Percentiles rank a stretch among this genome's conserved stretches.
Evolutionary conservation across 2,797 vertebrate genomes (phyloP).

Genomic region (Eidolon dupreanum): DNA sequence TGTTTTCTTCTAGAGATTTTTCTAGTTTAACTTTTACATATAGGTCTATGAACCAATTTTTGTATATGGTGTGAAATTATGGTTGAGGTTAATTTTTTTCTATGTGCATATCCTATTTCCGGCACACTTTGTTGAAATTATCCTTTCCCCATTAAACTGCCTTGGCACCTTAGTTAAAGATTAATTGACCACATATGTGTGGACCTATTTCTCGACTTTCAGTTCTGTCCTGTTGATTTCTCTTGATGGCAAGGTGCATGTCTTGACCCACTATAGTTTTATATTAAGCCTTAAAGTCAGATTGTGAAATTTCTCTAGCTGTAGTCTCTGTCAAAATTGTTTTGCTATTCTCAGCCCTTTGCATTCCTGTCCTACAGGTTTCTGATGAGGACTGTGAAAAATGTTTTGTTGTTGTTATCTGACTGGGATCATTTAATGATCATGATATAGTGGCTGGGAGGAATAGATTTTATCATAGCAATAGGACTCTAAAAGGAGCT

Average conservation of each 20-base stretch:
- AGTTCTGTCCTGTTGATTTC: background rate
- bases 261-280: constrained; percentile 26
- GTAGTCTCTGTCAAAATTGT: constrained; percentile 1
- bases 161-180: background rate
- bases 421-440: constrained; percentile 25
- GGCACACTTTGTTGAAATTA: background rate
- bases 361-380: background rate
- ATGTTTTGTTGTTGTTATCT: background rate
- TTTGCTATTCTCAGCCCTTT: background rate
- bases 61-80: background rate
- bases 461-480: constrained; percentile 20
- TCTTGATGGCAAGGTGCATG: background rate
- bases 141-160: background rate
- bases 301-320: background rate
- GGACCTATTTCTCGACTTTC: background rate
- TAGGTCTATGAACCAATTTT: background rate
- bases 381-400: constrained; percentile 5
- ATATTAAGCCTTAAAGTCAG: background rate
- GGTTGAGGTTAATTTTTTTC: background rate
- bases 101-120: background rate
- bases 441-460: background rate
- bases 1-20: constrained; percentile 27
- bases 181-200: background rate
- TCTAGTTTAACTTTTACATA: constrained; percentile 24
- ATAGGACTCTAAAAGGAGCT: constrained; percentile 11